phyloP scores from a whole-genome alignment of 2,888 invertebrate species.

The Phyto melanocephala region DNA sequence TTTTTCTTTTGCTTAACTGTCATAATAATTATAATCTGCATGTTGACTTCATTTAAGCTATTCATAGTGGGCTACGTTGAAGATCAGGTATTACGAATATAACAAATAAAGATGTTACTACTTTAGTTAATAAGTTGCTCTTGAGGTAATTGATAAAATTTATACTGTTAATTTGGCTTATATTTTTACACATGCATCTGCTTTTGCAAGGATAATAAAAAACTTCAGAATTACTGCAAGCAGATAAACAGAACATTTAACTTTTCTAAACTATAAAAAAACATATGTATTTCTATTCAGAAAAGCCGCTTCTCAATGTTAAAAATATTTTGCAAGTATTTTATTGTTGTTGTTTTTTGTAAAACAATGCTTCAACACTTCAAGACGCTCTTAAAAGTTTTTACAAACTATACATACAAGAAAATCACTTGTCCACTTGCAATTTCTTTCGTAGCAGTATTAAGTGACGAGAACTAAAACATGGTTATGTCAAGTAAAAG shows the following conservation, averaged over 20 bases:
- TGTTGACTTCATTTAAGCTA: constrained; percentile 36
- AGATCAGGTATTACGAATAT: constrained; percentile 15
- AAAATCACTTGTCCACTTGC: constrained; percentile 38
- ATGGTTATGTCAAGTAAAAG: constrained; percentile 58
- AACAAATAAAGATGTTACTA: too few relatives aligned
- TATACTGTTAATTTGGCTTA: too few relatives aligned
- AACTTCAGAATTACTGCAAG: too few relatives aligned
- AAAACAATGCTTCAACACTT: background rate
- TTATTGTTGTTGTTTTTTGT: constrained; percentile 19
- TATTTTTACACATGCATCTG: too few relatives aligned
- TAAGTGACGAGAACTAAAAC: constrained; percentile 56
- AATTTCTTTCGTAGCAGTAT: constrained; percentile 52
- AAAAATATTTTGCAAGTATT: background rate
- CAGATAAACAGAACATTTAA: too few relatives aligned
- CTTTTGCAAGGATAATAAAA: too few relatives aligned
- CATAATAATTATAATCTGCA: constrained; percentile 54
- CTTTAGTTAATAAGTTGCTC: too few relatives aligned
- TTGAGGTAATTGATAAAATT: too few relatives aligned
- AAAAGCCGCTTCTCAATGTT: background rate
- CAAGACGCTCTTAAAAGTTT: constrained; percentile 5
- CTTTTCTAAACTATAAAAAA: too few relatives aligned
- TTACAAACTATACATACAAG: constrained; percentile 17
- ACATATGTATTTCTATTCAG: too few relatives aligned
- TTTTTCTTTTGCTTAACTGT: constrained; percentile 17
- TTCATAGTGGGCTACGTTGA: background rate